These are phyloP conservation scores for Girardinichthys multiradiatus DNA, from an alignment of 2,113 vertebrate genomes.

Conservation along the genomic window DNA sequence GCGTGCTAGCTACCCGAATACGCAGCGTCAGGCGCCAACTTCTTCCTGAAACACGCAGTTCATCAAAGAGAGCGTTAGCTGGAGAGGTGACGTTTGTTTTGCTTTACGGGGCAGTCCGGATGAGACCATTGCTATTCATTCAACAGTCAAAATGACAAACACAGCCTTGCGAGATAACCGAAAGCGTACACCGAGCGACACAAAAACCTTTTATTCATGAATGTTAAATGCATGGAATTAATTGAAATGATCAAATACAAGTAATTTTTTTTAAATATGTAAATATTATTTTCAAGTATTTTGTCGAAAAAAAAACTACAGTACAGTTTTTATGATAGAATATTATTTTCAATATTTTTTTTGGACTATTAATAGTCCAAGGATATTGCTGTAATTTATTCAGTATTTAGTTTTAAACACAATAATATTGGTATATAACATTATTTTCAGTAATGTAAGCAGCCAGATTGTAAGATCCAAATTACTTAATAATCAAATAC, in stretches of 20 bases:
- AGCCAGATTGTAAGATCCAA: too few species aligned
- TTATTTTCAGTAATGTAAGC: too few species aligned
- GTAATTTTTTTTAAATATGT: neutral
- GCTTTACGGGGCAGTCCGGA: conserved; percentile 19
- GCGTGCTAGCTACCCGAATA: conserved; percentile 47
- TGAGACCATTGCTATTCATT: rapidly evolving
- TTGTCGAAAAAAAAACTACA: too few species aligned
- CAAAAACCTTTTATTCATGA: neutral
- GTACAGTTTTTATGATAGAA: too few species aligned
- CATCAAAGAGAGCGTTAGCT: conserved; percentile 21
- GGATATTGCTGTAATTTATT: too few species aligned
- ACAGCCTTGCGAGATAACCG: conserved; percentile 5
- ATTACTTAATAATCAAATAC: too few species aligned
- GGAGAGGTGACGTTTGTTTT: conserved; percentile 40
- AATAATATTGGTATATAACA: too few species aligned
- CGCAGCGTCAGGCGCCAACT: conserved; percentile 73
- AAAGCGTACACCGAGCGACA: neutral
- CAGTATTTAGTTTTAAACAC: too few species aligned
- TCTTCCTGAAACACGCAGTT: conserved; percentile 75
- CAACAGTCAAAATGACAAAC: neutral
- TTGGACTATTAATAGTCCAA: too few species aligned
- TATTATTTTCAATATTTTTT: too few species aligned
- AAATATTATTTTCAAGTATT: neutral
- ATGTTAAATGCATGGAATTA: neutral
- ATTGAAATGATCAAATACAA: neutral